phyloP scores from a whole-genome alignment of 1,140 invertebrate species.

The Frieseomelitta varia region DNA sequence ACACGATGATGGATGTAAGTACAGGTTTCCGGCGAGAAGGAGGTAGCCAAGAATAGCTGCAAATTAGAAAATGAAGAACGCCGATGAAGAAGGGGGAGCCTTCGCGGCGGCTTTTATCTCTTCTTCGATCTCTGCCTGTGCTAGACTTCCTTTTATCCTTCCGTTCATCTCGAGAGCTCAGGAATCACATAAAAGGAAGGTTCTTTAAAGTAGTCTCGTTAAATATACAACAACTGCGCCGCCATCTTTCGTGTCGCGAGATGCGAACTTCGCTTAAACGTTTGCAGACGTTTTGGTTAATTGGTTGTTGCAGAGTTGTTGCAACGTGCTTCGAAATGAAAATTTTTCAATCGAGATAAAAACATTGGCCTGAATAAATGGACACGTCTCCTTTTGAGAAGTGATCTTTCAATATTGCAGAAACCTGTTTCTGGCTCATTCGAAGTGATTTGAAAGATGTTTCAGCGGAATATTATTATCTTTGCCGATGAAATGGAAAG shows the following conservation, averaged over 20 bases:
- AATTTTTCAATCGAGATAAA: too few relatives aligned
- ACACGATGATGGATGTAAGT: neutral
- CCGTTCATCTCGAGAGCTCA: neutral
- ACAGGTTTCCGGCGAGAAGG: neutral
- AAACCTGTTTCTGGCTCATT: too few relatives aligned
- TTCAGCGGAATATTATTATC: too few relatives aligned
- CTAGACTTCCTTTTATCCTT: neutral
- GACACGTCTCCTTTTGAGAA: too few relatives aligned
- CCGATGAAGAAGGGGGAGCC: neutral
- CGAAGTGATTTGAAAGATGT: too few relatives aligned
- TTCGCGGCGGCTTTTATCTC: neutral
- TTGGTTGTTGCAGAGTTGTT: too few relatives aligned
- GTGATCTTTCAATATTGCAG: too few relatives aligned
- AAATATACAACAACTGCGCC: neutral
- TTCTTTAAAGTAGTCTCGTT: neutral
- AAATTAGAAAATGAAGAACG: neutral
- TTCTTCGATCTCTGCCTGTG: neutral
- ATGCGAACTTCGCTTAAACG: too few relatives aligned
- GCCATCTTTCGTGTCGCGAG: neutral
- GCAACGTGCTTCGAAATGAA: too few relatives aligned
- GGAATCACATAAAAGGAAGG: slow-evolving; percentile 8
- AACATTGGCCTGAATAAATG: too few relatives aligned
- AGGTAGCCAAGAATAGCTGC: neutral
- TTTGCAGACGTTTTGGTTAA: too few relatives aligned
- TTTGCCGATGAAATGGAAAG: too few relatives aligned